Base-by-base conservation (phyloP, 2,797 vertebrate species). In the Phylloscopus collybita region DNA sequence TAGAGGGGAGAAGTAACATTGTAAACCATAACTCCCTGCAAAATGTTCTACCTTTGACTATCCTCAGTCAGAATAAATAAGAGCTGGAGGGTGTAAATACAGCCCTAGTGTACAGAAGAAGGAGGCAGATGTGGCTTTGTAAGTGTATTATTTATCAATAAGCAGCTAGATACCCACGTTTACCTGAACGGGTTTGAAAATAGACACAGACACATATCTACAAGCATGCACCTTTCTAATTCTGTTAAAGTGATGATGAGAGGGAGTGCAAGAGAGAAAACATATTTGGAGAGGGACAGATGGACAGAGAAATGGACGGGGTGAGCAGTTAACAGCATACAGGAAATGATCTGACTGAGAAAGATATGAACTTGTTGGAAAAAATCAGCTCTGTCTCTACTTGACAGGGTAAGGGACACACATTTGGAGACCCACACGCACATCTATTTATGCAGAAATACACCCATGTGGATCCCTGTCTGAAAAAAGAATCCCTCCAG, bases 1-100 rank as follows among this genome's bases (percentile, higher is more conserved):
- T 95, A 97, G 92, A 97, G 96, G 32, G 92, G 95, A 96, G 86
- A 96, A 45, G 91, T 80, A 96, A 95, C 96, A 80, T 90, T 70
- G 23, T 56, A 84, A 94, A 80, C 75, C 53, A 36, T 78, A 80
- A 86, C 26, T 92, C 91, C 70, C 74, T 50, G 65, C 70, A 73
- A 79, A 42, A 53, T 70, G 49, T 79, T 83, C 78, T 88, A 47
- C 47, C n/a, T 92, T 64, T 26, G 42, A 70, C 50, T 59, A 32
- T 25, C 54, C 59, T 65, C 6, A 1, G 53, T 66, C 45, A 78
- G 80, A 95, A 87, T 62, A 87, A 94, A 94, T 67, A 90, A 92
- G 30, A 66, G 44, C 61, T 82, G 42, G 26, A 83, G 44, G 44
- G 49, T 90, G 66, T 56, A 93, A 89, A 92, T 69, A 59, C 45